phyloP scores from a whole-genome alignment of 2,797 vertebrate species.

The Meda fulgida region DNA sequence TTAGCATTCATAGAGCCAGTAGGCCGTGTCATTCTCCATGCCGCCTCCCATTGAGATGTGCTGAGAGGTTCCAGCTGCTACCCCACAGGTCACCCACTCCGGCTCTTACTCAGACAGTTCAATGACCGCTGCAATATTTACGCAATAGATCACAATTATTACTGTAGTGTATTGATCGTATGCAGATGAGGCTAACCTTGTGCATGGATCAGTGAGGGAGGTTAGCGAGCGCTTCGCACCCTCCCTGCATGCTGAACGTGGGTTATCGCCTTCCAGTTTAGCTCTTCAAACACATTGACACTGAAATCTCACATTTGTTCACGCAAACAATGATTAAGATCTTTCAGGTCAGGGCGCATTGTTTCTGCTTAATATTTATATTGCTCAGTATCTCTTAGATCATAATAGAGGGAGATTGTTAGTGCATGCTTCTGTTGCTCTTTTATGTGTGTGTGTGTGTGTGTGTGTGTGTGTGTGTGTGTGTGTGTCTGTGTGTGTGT shows the following conservation, averaged over 20 bases:
- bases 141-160: constrained; percentile 83
- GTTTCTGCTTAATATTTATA: constrained; percentile 47
- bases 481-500: constrained; percentile 29
- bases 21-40: constrained; percentile 79
- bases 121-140: constrained; percentile 77
- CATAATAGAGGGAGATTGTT: constrained; percentile 35
- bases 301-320: constrained; percentile 44
- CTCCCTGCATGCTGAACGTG: constrained; percentile 68
- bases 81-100: constrained; percentile 65
- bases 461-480: not conserved
- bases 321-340: constrained; percentile 31
- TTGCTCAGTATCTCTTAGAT: constrained; percentile 41
- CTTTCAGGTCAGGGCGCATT: constrained; percentile 31
- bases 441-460: constrained; percentile 7
- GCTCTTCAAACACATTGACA: constrained; percentile 22
- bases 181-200: constrained; percentile 76
- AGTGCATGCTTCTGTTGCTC: not conserved
- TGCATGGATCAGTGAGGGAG: constrained; percentile 71
- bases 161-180: constrained; percentile 84
- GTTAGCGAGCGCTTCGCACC: constrained; percentile 62
- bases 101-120: constrained; percentile 73
- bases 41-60: constrained; percentile 70
- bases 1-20: constrained; percentile 83
- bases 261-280: constrained; percentile 57
- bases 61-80: constrained; percentile 62